Conservation (phyloP, 2,888 invertebrate species). For the Parasteatoda lunata region DNA sequence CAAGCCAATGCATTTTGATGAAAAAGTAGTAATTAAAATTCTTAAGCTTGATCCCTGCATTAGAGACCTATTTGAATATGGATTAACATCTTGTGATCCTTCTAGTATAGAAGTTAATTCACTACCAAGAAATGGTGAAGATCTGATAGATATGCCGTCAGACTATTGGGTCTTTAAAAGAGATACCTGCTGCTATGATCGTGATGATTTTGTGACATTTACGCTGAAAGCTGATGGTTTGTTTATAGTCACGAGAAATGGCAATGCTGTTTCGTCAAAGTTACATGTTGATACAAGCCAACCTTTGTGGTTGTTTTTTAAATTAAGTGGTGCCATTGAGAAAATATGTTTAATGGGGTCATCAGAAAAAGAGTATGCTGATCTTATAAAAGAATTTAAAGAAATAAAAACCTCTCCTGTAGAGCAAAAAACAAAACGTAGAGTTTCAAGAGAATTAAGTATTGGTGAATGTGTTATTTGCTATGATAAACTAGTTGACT, state of each 20-base stretch:
- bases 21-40: constrained; percentile 90
- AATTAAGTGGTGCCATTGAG: constrained; percentile 95
- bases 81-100: constrained; percentile 96
- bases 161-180: constrained; percentile 99
- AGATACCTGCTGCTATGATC: constrained; percentile 86
- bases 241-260: constrained; percentile 84
- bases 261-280: constrained; percentile 83
- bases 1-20: constrained; percentile 88
- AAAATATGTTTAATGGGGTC: constrained; percentile 80
- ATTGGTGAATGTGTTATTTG: constrained; percentile 90
- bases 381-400: neutral
- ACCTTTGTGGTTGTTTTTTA: constrained; percentile 95
- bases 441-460: constrained; percentile 69
- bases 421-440: neutral
- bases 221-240: constrained; percentile 81
- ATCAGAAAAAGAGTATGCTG: neutral
- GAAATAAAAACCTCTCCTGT: neutral
- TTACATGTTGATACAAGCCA: constrained; percentile 97
- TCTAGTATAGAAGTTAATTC: constrained; percentile 79
- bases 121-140: constrained; percentile 92
- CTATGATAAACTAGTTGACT: constrained; percentile 93
- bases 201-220: constrained; percentile 90
- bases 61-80: constrained; percentile 92
- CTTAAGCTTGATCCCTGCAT: constrained; percentile 89
- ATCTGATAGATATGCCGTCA: constrained; percentile 87